Base-by-base conservation (phyloP, 2,797 vertebrate species). In the Thunnus albacares region DNA sequence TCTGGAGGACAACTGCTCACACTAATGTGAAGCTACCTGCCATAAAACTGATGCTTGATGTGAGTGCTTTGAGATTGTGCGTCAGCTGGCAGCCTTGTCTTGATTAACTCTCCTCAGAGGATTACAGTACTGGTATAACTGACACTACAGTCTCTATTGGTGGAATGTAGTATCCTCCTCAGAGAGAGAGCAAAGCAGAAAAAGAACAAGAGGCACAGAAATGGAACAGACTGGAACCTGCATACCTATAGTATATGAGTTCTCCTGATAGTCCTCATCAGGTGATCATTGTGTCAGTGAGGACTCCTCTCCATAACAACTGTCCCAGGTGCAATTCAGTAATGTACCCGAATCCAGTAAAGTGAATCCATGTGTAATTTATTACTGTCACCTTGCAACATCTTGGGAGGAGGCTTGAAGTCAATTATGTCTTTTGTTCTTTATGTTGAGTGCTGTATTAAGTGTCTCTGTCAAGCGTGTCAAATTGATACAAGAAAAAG, bases 341-440 rank as follows among this genome's bases (percentile, higher is more conserved):
- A 79, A 85, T 73, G 80, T 84, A 90, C 87, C 70, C 61, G 71
- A 88, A 89, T 77, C 59, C 82, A 85, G 79, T 71, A 87, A 83
- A 86, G 89, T 89, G 90, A 89, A 94, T 87, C 88, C 79, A 67
- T 61, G 78, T 74, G 84, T 83, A 88, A 90, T 92, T 82, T 90
- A 90, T 92, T 91, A 82, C 86, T 92, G 94, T 93, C 93, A 92
- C 62, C 80, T 56, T 63, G 68, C 60, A 75, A 79, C 84, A 85
- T 85, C 90, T 67, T 57, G 82, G 89, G 89, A 89, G 66, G 70
- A 90, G 71, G 79, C 83, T 85, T 64, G 67, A 90, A 92, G 88
- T 91, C 91, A 91, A 84, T 76, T 88, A 79, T 66, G 61, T 80
- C 55, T 81, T 92, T 89, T 87, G 82, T 80, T 89, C 83, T 89